These are phyloP conservation scores for Phalanger gymnotis DNA, from an alignment of 2,797 vertebrate species.

Conservation along the genomic window DNA sequence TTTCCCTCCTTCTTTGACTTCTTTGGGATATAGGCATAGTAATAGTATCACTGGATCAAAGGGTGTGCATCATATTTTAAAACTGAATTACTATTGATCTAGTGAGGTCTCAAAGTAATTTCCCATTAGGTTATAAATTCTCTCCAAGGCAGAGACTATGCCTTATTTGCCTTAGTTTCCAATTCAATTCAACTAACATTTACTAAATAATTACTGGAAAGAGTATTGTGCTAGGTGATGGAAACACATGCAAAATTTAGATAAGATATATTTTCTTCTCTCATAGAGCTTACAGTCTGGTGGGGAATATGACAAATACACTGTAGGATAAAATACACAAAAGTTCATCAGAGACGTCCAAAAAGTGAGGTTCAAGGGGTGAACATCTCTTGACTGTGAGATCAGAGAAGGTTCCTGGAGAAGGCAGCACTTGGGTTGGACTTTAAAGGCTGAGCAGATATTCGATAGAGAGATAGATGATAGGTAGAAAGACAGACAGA, in stretches of 20 bases:
- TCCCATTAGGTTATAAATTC: not conserved
- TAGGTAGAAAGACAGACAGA: not conserved
- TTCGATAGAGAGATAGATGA: not conserved
- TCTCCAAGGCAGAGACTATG: not conserved
- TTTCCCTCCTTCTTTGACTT: not conserved
- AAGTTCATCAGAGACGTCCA: not conserved
- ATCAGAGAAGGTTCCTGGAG: not conserved
- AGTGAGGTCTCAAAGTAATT: conserved; percentile 38
- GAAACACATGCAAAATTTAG: not conserved
- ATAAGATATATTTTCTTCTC: not conserved
- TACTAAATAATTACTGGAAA: not conserved
- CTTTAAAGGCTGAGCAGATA: not conserved
- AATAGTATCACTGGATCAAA: not conserved
- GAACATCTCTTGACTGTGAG: not conserved
- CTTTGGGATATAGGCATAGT: not conserved
- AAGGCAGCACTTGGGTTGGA: not conserved
- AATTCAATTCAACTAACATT: not conserved
- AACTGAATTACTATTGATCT: conserved; percentile 59
- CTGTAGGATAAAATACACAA: not conserved
- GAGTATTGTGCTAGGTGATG: not conserved
- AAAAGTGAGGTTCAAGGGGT: not conserved
- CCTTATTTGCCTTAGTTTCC: not conserved
- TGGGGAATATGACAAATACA: not conserved
- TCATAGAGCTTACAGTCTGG: not conserved
- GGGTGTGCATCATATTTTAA: conserved; percentile 54